These are phyloP conservation scores for Diploscapter pachys DNA, from an alignment of 1,140 invertebrate species.

Conservation along the genomic window DNA sequence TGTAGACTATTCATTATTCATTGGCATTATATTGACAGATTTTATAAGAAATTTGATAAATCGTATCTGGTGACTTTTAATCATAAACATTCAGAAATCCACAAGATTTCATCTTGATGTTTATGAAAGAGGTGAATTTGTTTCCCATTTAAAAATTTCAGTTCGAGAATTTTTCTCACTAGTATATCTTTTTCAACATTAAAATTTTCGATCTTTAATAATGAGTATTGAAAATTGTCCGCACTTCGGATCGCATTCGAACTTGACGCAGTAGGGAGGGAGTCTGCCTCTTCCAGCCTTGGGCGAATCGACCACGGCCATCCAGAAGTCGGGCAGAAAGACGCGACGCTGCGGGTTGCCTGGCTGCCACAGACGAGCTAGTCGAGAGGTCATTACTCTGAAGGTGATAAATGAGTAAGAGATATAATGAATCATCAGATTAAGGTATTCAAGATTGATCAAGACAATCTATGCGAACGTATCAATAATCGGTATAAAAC, in stretches of 20 bases:
- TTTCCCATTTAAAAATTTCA: not conserved
- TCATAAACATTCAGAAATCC: too few relatives aligned
- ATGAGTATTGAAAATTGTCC: not conserved
- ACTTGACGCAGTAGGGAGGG: constrained; percentile 52
- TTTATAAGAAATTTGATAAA: too few relatives aligned
- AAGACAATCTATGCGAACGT: too few relatives aligned
- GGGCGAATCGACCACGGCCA: constrained; percentile 48
- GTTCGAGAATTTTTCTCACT: not conserved
- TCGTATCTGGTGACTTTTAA: too few relatives aligned
- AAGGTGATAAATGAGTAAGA: not conserved
- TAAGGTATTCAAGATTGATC: too few relatives aligned
- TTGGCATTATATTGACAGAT: too few relatives aligned
- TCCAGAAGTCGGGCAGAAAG: constrained; percentile 57
- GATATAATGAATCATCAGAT: too few relatives aligned
- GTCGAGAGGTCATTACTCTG: constrained; percentile 38
- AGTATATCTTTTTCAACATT: constrained; percentile 39
- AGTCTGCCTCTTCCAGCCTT: constrained; percentile 41
- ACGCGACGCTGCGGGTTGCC: constrained; percentile 53
- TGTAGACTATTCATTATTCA: too few relatives aligned
- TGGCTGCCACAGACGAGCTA: constrained; percentile 52
- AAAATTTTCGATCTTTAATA: constrained; percentile 15
- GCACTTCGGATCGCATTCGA: constrained; percentile 51
- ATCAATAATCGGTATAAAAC: too few relatives aligned
- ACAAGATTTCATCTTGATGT: not conserved
- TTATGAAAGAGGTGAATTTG: too few relatives aligned